These are phyloP conservation scores for Drosophila testacea DNA, from an alignment of 2,888 invertebrate species.

Conservation along the genomic window DNA sequence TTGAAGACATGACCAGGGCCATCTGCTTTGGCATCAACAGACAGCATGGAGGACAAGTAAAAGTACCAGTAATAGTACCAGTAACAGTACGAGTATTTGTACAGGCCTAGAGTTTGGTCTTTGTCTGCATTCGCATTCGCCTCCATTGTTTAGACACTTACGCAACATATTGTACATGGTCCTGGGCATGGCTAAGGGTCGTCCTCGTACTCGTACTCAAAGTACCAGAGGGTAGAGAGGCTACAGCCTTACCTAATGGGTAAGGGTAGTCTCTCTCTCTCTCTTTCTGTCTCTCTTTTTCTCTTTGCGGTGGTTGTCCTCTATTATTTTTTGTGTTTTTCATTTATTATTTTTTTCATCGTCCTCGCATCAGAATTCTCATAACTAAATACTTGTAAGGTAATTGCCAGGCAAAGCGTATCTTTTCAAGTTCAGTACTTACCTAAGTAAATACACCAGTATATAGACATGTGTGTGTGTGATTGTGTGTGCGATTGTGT, in stretches of 20 bases:
- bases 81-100: slow-evolving; percentile 37
- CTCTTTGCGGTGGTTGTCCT: slow-evolving; percentile 29
- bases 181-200: slow-evolving; percentile 46
- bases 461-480: slow-evolving; percentile 18
- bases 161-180: slow-evolving; percentile 67
- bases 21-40: slow-evolving; percentile 52
- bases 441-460: slow-evolving; percentile 52
- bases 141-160: slow-evolving; percentile 75
- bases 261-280: slow-evolving; percentile 39
- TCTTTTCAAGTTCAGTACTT: slow-evolving; percentile 59
- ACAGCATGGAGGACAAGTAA: slow-evolving; percentile 43
- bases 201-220: slow-evolving; percentile 4
- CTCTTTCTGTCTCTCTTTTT: neutral
- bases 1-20: slow-evolving; percentile 60
- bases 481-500: neutral
- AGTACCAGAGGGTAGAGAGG: slow-evolving; percentile 22
- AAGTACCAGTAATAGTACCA: no score
- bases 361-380: slow-evolving; percentile 35
- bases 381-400: slow-evolving; percentile 47
- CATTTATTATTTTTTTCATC: slow-evolving; percentile 31
- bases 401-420: slow-evolving; percentile 61
- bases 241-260: slow-evolving; percentile 15
- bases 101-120: slow-evolving; percentile 41
- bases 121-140: slow-evolving; percentile 46
- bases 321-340: slow-evolving; percentile 10